Conservation (phyloP, 2,888 invertebrate species). For the Pristionchus arcanus region DNA sequence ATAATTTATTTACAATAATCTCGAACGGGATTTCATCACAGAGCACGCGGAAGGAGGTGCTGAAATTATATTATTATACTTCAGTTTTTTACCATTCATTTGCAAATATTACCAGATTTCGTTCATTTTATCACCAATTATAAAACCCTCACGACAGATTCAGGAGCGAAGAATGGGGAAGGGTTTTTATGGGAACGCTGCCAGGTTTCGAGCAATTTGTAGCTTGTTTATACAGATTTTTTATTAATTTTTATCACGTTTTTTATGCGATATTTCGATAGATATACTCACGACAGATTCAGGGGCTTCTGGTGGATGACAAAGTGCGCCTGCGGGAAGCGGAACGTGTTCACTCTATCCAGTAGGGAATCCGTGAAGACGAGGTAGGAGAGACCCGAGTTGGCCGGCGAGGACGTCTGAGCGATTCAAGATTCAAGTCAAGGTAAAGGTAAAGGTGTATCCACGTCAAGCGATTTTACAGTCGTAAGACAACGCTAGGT, state of each 20-base stretch:
- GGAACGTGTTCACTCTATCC: conserved; percentile 2
- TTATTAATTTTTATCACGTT: no score
- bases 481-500: no score
- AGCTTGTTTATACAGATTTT: no score
- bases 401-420: not conserved
- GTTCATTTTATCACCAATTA: no score
- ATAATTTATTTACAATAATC: not conserved
- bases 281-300: not conserved
- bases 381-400: conserved; percentile 22
- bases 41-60: conserved; percentile 29
- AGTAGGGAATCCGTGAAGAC: not conserved
- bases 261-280: not conserved
- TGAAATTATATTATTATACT: not conserved
- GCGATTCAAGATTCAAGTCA: not conserved
- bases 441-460: no score
- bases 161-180: no score
- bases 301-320: not conserved
- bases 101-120: no score
- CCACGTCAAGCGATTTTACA: no score
- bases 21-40: not conserved
- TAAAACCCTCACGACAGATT: no score
- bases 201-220: no score
- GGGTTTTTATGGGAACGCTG: no score
- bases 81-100: no score
- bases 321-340: conserved; percentile 15